Evolutionary conservation across 2,113 vertebrate genomes (phyloP).

Genomic region (Tyto alba): DNA sequence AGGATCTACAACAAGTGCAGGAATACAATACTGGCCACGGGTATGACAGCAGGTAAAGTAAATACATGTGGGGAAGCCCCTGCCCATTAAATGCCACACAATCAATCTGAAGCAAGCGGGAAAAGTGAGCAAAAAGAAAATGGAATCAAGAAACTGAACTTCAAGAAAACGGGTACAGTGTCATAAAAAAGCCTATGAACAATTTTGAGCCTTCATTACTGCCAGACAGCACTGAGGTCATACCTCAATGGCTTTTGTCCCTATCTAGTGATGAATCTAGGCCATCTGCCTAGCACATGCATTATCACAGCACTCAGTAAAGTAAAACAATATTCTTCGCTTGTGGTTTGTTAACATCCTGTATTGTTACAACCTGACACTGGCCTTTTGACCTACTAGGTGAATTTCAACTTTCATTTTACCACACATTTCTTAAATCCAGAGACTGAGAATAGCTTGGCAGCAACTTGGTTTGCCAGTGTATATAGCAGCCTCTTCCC

Average conservation of each 20-base stretch:
- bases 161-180: not conserved
- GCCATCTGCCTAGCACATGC: not conserved
- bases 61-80: not conserved
- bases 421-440: not conserved
- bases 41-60: rapidly evolving
- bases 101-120: not conserved
- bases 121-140: not conserved
- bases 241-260: not conserved
- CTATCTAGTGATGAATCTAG: not conserved
- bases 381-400: not conserved
- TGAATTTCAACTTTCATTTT: not conserved
- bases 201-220: not conserved
- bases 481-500: not conserved
- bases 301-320: not conserved
- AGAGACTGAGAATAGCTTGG: not conserved
- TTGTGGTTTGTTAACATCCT: conserved; percentile 2
- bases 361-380: not conserved
- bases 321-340: not conserved
- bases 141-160: not conserved
- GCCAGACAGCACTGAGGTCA: not conserved
- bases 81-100: not conserved
- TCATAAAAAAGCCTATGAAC: not conserved
- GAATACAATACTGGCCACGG: not conserved
- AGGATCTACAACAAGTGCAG: not conserved
- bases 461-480: no score